Evolutionary conservation across 2,888 invertebrate species (phyloP).

Genomic region (Dugesia japonica): DNA sequence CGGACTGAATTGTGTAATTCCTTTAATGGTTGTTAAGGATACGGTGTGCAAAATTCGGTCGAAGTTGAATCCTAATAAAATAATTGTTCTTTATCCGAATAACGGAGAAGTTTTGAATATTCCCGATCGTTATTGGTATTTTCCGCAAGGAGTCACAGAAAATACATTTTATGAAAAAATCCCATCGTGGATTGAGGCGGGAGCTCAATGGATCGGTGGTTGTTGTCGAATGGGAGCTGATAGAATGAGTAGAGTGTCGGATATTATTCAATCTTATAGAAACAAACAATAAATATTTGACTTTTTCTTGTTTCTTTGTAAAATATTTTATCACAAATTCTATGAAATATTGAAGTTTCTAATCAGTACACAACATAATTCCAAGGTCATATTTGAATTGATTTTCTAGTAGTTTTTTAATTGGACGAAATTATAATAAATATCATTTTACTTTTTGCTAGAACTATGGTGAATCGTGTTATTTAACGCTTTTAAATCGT

Average conservation of each 20-base stretch:
- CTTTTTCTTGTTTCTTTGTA: too few species aligned
- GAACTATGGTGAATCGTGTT: too few species aligned
- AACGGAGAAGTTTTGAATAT: conserved; percentile 60
- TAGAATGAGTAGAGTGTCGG: neutral
- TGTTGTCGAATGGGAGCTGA: neutral
- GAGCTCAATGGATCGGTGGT: neutral
- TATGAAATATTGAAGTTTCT: too few species aligned
- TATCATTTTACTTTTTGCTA: too few species aligned
- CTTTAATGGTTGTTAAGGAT: conserved; percentile 51
- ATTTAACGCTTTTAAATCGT: too few species aligned
- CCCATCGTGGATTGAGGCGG: neutral
- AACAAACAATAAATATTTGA: too few species aligned
- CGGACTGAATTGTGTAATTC: conserved; percentile 72
- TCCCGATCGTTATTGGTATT: neutral
- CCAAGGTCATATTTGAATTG: too few species aligned
- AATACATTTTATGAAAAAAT: neutral
- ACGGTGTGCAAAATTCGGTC: conserved; percentile 35
- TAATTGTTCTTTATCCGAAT: conserved; percentile 72
- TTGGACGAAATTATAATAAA: too few species aligned
- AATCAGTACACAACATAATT: too few species aligned
- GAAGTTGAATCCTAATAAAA: conserved; percentile 47
- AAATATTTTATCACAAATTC: too few species aligned
- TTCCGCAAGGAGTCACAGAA: neutral
- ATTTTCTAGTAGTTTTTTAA: too few species aligned
- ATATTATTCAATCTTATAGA: neutral